Evolutionary conservation across 2,888 invertebrate species (phyloP), one percentile per base, ranked within the genome.

Genomic region (Notocelia uddmanniana): DNA sequence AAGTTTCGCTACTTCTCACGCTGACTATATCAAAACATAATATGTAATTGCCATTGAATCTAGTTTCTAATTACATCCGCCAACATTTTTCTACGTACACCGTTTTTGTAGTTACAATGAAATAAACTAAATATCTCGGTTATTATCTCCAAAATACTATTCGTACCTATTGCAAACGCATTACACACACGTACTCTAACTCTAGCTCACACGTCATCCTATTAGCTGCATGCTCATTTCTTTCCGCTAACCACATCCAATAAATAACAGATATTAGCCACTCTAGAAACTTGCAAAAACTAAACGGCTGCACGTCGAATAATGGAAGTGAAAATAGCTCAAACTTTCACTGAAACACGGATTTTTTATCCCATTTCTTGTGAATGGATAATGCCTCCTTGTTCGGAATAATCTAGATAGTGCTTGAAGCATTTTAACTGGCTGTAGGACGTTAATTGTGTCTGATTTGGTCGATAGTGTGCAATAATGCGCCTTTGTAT

Each of bases 311-410:
- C 52, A 37, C 48, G 21, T 45, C 48, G 70, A 18, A 48, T 60
- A 63, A 64, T 64, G 50, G 70, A 57, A 70, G 64, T 50, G 68
- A 64, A 58, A 58, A 64, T 70, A 68, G 57, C 59, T 58, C 67
- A 37, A 55, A 72, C 72, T 72, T 72, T 72, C 72, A 68, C 72
- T 72, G 67, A 34, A 68, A 18, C 37, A 54, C 69, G 15, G 6
- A 5, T 62, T 57, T 68, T 68, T 70, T 66, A 55, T 68, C 67
- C 55, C 10, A 62, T 57, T 68, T 72, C 50, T 72, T 48, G 52
- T 69, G 62, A 62, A 55, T 62, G 62, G 69, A 67, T 66, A 70
- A 66, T 66, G 52, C 66, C 66, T 71, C 66, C 71, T 71, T 71
- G 71, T 71, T 67, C 52, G n/a, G 69, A 54, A 41, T 37, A 59